These are phyloP conservation scores for Hermodice carunculata DNA, from an alignment of 2,888 invertebrate species.

Conservation along the genomic window DNA sequence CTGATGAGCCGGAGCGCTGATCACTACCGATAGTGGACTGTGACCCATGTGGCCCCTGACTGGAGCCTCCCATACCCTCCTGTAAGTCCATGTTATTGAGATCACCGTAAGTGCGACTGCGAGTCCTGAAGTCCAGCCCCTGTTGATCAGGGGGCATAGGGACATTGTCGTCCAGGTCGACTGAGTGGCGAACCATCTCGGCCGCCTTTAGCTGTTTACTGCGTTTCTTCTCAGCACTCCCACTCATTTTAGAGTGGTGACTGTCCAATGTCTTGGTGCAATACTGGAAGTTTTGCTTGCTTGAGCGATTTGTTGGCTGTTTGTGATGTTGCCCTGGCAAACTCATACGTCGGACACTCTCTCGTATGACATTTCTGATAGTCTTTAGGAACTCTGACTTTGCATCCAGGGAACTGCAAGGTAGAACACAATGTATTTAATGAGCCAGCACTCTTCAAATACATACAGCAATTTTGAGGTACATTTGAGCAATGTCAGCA, in stretches of 20 bases:
- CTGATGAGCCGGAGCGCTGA: slow-evolving; percentile 57
- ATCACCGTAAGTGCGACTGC: slow-evolving; percentile 94
- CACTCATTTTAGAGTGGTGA: neutral
- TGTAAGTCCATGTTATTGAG: slow-evolving; percentile 66
- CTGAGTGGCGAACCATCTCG: slow-evolving; percentile 59
- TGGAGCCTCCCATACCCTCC: slow-evolving; percentile 44
- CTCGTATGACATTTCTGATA: slow-evolving; percentile 95
- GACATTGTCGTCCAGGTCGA: slow-evolving; percentile 79
- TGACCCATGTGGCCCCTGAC: slow-evolving; percentile 22
- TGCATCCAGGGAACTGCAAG: slow-evolving; percentile 89
- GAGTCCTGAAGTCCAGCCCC: slow-evolving; percentile 77
- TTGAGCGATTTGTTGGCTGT: slow-evolving; percentile 8
- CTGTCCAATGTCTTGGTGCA: slow-evolving; percentile 1
- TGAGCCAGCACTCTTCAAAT: neutral
- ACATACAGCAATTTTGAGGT: too few relatives aligned
- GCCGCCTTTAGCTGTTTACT: slow-evolving; percentile 19
- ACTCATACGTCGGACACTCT: slow-evolving; percentile 97
- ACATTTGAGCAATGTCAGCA: too few relatives aligned
- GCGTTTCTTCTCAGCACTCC: slow-evolving; percentile 17
- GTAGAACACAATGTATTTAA: neutral
- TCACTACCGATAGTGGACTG: slow-evolving; percentile 48
- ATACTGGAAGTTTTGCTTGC: slow-evolving; percentile 10
- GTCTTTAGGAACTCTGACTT: slow-evolving; percentile 97
- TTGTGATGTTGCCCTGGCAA: slow-evolving; percentile 75
- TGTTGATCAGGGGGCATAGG: slow-evolving; percentile 41